Base-by-base conservation (phyloP, 2,797 vertebrate species). In the Masticophis lateralis region DNA sequence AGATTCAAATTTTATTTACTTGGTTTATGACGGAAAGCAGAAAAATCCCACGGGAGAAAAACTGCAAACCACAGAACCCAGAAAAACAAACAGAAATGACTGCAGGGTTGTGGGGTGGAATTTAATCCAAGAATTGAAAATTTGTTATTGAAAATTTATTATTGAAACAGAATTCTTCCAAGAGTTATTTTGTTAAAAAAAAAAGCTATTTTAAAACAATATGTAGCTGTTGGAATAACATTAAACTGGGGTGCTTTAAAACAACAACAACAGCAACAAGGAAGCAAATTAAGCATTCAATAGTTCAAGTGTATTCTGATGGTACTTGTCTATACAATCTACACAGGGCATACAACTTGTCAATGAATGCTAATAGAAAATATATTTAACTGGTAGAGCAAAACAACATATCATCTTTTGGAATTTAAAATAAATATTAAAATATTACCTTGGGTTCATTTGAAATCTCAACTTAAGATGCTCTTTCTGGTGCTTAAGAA, bases 1-100 rank as follows among this genome's bases (percentile, higher is more conserved):
- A 79, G 89, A 55, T 88, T 53, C 89, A 93, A 79, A 91, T 91
- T 93, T 88, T 27, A 86, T 91, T 88, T 69, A 28, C 43, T 74
- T 91, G 86, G 61, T 91, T 93, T 91, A 91, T 87, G 86, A 79
- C 61, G 83, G 93, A 83, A 87, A 91, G 37, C 28, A 89, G 66
- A 83, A 63, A 89, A 60, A 83, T 89, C 86, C 90, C 74, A 61
- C 32, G 47, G 90, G 90, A 91, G 90, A 91, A 90, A 10, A 63
- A 91, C 1, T 93, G 88, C 53, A 93, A 91, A 89, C 90, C 86
- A 66, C 74, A 89, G 55, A 93, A 43, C 53, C 47, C 53, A 74
- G 88, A 57, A 93, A 92, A 87, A 56, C n/a, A 90, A 90, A 92
- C 22, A 66, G 59, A 87, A 74, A 59, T 59, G 43, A 83, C 28